A percentile compares a stretch with the other conserved stretches of the same genome.
phyloP scores from a whole-genome alignment of 2,113 vertebrate species.

The Pica pica region DNA sequence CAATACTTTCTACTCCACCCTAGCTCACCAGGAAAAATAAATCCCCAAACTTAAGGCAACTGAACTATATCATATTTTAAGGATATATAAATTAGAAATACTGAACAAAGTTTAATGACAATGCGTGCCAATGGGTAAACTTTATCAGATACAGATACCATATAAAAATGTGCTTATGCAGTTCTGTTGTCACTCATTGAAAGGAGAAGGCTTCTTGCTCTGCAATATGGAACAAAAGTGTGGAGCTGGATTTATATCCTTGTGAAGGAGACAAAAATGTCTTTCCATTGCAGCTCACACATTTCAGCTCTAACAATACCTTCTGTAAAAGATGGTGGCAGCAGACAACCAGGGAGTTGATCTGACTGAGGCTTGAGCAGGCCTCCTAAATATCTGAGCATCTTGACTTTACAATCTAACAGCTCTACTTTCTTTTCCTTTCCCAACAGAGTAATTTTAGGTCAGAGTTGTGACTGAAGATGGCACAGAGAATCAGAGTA shows the following conservation, averaged over 20 bases:
- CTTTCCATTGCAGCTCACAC: neutral
- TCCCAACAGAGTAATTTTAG: neutral
- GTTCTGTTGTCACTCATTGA: neutral
- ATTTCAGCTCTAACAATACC: neutral
- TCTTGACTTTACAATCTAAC: neutral
- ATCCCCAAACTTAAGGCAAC: neutral
- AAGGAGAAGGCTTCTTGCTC: neutral
- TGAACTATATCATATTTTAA: neutral
- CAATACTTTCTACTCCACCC: neutral
- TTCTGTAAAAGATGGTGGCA: neutral
- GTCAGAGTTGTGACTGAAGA: neutral
- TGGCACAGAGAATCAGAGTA: neutral
- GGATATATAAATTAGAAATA: neutral
- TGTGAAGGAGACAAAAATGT: neutral
- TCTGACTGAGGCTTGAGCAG: neutral
- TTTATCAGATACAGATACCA: neutral
- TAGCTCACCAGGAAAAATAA: neutral
- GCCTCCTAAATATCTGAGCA: neutral
- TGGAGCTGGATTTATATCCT: neutral
- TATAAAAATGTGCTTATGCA: rapidly evolving
- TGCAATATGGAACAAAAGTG: neutral
- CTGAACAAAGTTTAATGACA: neutral
- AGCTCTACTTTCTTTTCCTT: neutral
- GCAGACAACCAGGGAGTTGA: neutral
- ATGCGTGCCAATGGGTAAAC: neutral